A percentile compares a stretch with the other conserved stretches of the same genome.
These are phyloP conservation scores for Drosophila pseudotalamancana DNA, from an alignment of 2,888 invertebrate species.

Conservation along the genomic window DNA sequence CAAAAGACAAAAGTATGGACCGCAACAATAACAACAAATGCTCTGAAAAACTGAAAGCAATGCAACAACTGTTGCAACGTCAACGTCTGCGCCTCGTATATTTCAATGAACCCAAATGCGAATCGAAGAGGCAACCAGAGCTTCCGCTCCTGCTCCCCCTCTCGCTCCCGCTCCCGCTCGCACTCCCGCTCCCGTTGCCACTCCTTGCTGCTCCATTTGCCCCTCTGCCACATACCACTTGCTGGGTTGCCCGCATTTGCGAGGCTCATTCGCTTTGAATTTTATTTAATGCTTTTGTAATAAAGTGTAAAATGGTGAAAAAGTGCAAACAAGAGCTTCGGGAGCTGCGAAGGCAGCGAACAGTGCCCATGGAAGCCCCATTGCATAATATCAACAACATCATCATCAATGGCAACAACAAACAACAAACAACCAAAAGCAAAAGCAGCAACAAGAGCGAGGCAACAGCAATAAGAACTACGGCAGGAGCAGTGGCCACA, in stretches of 20 bases:
- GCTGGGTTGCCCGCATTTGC: slow-evolving; percentile 31
- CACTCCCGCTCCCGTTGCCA: not conserved
- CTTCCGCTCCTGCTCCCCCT: not conserved
- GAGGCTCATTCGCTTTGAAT: slow-evolving; percentile 77
- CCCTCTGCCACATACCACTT: slow-evolving; percentile 17
- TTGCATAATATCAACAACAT: slow-evolving; percentile 75
- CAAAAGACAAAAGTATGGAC: slow-evolving; percentile 70
- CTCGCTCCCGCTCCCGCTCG: not conserved
- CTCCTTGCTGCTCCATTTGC: not conserved
- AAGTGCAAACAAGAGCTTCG: slow-evolving; percentile 72
- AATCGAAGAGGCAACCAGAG: slow-evolving; percentile 54
- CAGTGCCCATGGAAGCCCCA: slow-evolving; percentile 37
- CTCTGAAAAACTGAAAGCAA: slow-evolving; percentile 45
- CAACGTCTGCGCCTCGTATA: slow-evolving; percentile 43
- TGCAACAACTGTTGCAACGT: slow-evolving; percentile 55
- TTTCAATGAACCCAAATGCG: slow-evolving; percentile 60
- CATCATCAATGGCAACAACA: slow-evolving; percentile 63
- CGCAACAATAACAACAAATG: slow-evolving; percentile 63
- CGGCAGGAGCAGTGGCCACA: slow-evolving; percentile 65
- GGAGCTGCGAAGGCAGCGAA: slow-evolving; percentile 8
- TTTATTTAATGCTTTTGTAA: slow-evolving; percentile 81
- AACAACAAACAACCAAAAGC: slow-evolving; percentile 20
- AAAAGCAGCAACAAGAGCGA: slow-evolving; percentile 16
- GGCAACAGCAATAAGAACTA: slow-evolving; percentile 36
- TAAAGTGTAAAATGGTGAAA: slow-evolving; percentile 79